A percentile compares a stretch with the other conserved stretches of the same genome.
These are phyloP conservation scores for Podarcis raffonei DNA, from an alignment of 2,113 vertebrate genomes.

Conservation along the genomic window DNA sequence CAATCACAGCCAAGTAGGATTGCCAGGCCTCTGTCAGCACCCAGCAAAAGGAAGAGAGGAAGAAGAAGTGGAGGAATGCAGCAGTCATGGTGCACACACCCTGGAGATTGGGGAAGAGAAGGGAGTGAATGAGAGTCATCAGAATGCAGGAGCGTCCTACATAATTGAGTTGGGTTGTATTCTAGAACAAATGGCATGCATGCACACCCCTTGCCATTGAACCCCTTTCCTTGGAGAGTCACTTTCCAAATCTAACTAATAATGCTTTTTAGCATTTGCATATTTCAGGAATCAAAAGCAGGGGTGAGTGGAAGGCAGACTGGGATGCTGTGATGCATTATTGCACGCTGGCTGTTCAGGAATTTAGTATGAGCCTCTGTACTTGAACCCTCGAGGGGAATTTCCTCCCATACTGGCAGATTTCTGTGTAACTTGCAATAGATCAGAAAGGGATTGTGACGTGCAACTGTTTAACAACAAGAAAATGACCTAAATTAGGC, in stretches of 20 bases:
- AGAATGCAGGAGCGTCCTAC: not conserved
- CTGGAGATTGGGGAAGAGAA: not conserved
- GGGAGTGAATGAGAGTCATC: not conserved
- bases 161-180: no score
- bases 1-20: slow-evolving; percentile 97
- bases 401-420: no score
- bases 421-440: no score
- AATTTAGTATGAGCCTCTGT: no score
- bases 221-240: not conserved
- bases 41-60: slow-evolving; percentile 99
- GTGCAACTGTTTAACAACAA: no score
- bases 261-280: not conserved
- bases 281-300: not conserved
- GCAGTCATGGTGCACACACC: slow-evolving; percentile 90
- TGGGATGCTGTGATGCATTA: no score
- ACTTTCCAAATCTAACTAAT: not conserved
- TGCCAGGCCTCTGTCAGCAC: slow-evolving; percentile 99
- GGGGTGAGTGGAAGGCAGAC: no score
- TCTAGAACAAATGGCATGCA: not conserved
- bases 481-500: no score
- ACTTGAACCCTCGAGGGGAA: no score
- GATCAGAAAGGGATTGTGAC: no score
- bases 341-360: no score
- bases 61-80: slow-evolving; percentile 98
- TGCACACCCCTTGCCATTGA: no score